Base-by-base conservation (phyloP, 2,797 vertebrate species). In the Lutjanus argentimaculatus region DNA sequence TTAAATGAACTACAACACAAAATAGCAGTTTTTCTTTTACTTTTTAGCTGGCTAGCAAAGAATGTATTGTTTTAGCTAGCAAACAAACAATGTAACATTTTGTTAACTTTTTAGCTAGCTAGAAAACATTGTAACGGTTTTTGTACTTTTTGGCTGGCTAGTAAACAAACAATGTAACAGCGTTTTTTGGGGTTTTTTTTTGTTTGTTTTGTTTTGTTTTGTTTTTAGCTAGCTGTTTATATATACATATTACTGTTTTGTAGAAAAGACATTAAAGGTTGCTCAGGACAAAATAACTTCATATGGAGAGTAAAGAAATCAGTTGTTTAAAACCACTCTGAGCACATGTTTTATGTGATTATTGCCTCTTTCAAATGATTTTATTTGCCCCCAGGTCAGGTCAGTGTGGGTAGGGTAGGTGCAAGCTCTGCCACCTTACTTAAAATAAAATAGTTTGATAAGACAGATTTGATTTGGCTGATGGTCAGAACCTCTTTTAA, bases 401-500 rank as follows among this genome's bases (percentile, higher is more conserved):
- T 63, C 51, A 58, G 66, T 49, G 49, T 40, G 45, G 21, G 56
- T 22, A 19, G 22, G 12, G 6, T 55, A 48, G 21, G 17, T 10
- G 52, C n/a, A 53, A 68, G 49, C 62, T 70, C 59, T 59, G 67
- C 74, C 9, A 9, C 10, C 25, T 59, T 53, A 45, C 17, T 19
- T 56, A 36, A 22, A 10, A 71, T 43, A 45, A 67, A 72, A 62
- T 71, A 75, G 49, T 48, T 77, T 71, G 19, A 83, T 89, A 45
- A 68, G 55, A 67, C 62, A 77, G 69, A 81, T 70, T 69, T 80
- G 51, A 84, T 77, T 71, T 45, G 49, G 79, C 57, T 62, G 25
- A 58, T 17, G 46, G 80, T 80, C 75, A 81, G 46, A 67, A 83
- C 67, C 66, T 80, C 72, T 85, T 71, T 66, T 48, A 42, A 87